Evolutionary conservation across 1,140 invertebrate species (phyloP).

Genomic region (Procambarus virginalis): DNA sequence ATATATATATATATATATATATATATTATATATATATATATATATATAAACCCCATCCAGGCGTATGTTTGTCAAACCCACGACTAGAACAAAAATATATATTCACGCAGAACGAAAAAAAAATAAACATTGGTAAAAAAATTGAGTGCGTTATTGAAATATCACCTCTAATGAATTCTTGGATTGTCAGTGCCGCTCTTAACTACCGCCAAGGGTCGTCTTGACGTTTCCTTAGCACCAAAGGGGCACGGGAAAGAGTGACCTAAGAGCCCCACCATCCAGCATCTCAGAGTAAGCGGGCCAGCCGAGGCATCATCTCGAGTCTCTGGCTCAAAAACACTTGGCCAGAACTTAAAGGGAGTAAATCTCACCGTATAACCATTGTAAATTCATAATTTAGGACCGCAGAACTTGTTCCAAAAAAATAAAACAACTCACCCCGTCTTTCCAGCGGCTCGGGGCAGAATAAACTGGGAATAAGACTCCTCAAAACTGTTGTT

Average conservation of each 20-base stretch:
- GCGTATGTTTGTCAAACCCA: too few relatives aligned
- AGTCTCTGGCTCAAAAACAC: not conserved
- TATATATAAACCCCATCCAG: too few relatives aligned
- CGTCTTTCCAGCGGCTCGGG: constrained; percentile 40
- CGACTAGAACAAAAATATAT: too few relatives aligned
- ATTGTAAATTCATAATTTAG: constrained; percentile 60
- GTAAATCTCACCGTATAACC: constrained; percentile 48
- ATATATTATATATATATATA: too few relatives aligned
- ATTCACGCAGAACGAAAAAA: too few relatives aligned
- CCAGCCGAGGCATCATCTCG: not conserved
- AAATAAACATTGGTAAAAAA: too few relatives aligned
- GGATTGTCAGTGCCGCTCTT: not conserved
- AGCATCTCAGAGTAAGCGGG: not conserved
- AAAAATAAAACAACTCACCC: constrained; percentile 49
- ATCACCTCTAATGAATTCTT: not conserved
- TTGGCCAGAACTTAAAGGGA: not conserved
- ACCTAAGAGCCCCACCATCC: not conserved
- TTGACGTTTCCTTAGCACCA: not conserved
- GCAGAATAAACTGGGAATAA: constrained; percentile 27
- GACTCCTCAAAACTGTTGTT: not conserved
- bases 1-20: too few relatives aligned
- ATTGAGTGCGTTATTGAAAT: not conserved
- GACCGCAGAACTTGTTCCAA: constrained; percentile 44
- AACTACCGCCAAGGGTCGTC: not conserved
- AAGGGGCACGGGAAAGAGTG: not conserved